A percentile compares a stretch with the other conserved stretches of the same genome.
These are phyloP conservation scores for Ethmia dodecea DNA, from an alignment of 2,888 invertebrate genomes.

Conservation along the genomic window DNA sequence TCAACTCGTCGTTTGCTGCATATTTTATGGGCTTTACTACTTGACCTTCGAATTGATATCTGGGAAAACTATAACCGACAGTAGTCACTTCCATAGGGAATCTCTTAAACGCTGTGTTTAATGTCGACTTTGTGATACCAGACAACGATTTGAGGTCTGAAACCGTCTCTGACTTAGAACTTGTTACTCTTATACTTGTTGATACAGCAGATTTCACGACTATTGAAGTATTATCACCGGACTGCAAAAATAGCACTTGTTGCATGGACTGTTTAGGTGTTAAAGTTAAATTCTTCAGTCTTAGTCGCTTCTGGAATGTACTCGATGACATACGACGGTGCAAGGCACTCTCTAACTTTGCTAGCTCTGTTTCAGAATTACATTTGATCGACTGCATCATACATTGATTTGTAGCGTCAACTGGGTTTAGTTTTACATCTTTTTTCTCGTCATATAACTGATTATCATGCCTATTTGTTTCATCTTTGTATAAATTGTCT, in stretches of 20 bases:
- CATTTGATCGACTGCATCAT: no score
- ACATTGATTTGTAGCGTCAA: no score
- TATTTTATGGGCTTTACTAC: background rate
- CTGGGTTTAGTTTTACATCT: no score
- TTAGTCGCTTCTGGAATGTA: constrained; percentile 43
- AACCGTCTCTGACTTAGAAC: constrained; percentile 24
- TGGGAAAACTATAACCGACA: constrained; percentile 47
- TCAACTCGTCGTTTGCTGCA: no score
- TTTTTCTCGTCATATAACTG: no score
- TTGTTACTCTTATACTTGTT: constrained; percentile 25
- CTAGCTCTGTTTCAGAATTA: no score
- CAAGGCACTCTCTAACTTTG: constrained; percentile 39
- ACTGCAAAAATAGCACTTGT: constrained; percentile 41
- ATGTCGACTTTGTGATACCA: constrained; percentile 22
- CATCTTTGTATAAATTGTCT: no score
- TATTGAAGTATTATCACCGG: constrained; percentile 47
- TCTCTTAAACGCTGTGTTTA: constrained; percentile 36
- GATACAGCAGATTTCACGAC: constrained; percentile 38
- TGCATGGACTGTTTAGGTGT: constrained; percentile 51
- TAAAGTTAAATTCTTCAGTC: constrained; percentile 46
- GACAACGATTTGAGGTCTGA: constrained; percentile 30
- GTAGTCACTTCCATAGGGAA: constrained; percentile 54
- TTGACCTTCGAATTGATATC: constrained; percentile 2
- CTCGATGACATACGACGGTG: constrained; percentile 37
- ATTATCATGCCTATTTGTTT: no score